Conservation (phyloP, 1,140 invertebrate genomes). For the Euglossa dilemma region DNA sequence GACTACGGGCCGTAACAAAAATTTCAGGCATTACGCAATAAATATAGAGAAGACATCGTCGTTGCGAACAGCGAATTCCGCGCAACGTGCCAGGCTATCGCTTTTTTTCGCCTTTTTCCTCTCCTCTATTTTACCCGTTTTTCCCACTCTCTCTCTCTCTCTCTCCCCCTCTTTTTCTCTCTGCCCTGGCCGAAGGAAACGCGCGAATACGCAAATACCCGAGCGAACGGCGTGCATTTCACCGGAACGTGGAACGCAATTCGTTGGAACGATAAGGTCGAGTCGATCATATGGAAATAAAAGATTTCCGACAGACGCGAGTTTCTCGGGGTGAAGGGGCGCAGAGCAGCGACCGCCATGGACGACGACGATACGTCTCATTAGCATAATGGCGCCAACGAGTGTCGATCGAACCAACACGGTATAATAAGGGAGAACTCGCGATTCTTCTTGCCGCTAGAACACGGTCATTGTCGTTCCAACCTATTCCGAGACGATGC, state of each 20-base stretch:
- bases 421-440: background rate
- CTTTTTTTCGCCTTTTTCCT: background rate
- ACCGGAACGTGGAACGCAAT: background rate
- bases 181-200: background rate
- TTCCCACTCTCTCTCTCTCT: background rate
- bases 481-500: slow-evolving; percentile 16
- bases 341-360: slow-evolving; percentile 10
- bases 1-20: slow-evolving; percentile 47
- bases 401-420: slow-evolving; percentile 37
- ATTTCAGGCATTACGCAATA: slow-evolving; percentile 45
- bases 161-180: background rate
- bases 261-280: background rate
- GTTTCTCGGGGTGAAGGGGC: background rate
- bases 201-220: background rate
- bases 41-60: slow-evolving; percentile 29
- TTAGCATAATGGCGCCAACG: slow-evolving; percentile 62
- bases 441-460: slow-evolving; percentile 25
- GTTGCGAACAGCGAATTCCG: slow-evolving; percentile 13
- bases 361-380: slow-evolving; percentile 49
- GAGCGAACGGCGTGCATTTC: background rate
- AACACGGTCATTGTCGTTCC: slow-evolving; percentile 58
- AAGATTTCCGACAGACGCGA: background rate
- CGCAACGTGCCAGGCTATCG: background rate
- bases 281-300: slow-evolving; percentile 8
- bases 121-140: background rate